phyloP scores from a whole-genome alignment of 2,113 vertebrate species.

The Gallinago paraguaiae region DNA sequence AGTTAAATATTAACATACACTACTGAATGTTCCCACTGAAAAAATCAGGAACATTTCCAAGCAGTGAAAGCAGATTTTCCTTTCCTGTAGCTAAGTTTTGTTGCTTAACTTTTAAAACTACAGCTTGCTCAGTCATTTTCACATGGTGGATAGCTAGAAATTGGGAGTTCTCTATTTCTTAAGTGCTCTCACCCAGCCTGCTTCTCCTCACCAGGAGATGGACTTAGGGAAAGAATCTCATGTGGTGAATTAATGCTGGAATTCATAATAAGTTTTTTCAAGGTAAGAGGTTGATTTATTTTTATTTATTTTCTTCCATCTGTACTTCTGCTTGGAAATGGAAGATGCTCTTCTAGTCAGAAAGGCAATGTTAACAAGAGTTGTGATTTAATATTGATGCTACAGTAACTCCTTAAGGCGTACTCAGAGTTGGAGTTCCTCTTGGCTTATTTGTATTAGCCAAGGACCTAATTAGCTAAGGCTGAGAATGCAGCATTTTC shows the following conservation, averaged over 20 bases:
- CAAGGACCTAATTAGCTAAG: not conserved
- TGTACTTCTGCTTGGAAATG: not conserved
- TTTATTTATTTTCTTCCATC: not conserved
- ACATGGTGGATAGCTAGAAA: not conserved
- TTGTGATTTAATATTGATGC: not conserved
- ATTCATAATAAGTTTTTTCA: not conserved
- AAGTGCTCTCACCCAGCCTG: not conserved
- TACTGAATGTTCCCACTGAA: conserved; percentile 8
- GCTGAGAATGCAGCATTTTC: not conserved
- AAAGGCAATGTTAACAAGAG: not conserved
- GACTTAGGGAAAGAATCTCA: not conserved
- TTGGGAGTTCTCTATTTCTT: not conserved
- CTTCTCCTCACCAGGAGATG: not conserved
- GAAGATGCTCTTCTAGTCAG: not conserved
- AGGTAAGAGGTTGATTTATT: not conserved
- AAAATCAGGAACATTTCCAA: conserved; percentile 38
- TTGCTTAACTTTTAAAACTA: not conserved
- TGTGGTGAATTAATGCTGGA: not conserved
- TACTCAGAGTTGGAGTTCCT: not conserved
- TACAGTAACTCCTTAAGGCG: not conserved
- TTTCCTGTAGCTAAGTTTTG: conserved; percentile 3
- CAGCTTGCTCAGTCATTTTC: not conserved
- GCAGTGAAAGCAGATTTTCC: conserved; percentile 39
- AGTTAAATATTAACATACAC: conserved; percentile 51
- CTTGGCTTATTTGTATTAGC: not conserved